Evolutionary conservation across 2,888 invertebrate genomes (phyloP).

Genomic region (Clunio marinus): DNA sequence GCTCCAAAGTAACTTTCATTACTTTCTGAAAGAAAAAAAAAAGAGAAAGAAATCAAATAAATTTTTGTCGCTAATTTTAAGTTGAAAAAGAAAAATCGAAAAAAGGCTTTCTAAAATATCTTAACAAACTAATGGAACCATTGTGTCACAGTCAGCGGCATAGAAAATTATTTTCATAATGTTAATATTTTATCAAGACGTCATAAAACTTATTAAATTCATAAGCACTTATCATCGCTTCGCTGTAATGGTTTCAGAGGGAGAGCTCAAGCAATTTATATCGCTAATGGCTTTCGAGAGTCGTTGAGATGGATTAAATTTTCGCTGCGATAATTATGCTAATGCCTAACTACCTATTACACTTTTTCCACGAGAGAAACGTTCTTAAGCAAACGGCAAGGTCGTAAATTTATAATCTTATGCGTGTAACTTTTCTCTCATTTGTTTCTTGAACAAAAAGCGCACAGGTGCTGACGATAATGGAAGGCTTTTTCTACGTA

Average conservation of each 20-base stretch:
- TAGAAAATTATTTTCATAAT: not conserved
- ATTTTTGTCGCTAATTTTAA: too few relatives aligned
- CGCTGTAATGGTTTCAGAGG: not conserved
- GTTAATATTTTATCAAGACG: constrained; percentile 18
- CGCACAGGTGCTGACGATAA: not conserved
- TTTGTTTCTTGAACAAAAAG: not conserved
- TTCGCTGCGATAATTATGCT: constrained; percentile 31
- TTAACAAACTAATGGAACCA: too few relatives aligned
- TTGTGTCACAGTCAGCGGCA: too few relatives aligned
- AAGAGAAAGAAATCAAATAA: not conserved
- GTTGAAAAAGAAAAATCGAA: too few relatives aligned
- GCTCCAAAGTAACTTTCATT: constrained; percentile 40
- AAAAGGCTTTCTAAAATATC: too few relatives aligned
- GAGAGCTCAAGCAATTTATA: constrained; percentile 5
- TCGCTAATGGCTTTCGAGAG: constrained; percentile 30
- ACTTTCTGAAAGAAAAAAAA: constrained; percentile 39
- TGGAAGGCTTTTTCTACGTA: not conserved
- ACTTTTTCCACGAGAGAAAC: not conserved
- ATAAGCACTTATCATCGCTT: constrained; percentile 27
- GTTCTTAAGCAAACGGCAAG: not conserved
- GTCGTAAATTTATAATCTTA: constrained; percentile 35
- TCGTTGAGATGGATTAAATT: constrained; percentile 13
- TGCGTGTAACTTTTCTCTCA: constrained; percentile 11
- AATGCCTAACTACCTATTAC: constrained; percentile 24
- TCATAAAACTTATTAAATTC: constrained; percentile 25